Conservation (phyloP, 1,140 invertebrate species). For the Mizuhopecten yessoensis region DNA sequence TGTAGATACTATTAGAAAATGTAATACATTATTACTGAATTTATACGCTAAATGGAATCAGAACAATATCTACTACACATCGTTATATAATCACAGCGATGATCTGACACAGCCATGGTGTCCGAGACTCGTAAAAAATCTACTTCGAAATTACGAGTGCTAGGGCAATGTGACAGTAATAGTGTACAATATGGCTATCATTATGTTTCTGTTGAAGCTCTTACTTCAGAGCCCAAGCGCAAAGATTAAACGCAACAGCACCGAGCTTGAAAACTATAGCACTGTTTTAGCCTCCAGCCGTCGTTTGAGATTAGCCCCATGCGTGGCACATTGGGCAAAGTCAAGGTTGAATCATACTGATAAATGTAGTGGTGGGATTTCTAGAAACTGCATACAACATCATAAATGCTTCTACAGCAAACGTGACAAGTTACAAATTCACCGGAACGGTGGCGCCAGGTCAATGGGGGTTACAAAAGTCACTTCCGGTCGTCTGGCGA, state of each 20-base stretch:
- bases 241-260: not conserved
- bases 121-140: not conserved
- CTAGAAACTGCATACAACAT: not conserved
- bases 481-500: not conserved
- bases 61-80: not conserved
- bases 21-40: not conserved
- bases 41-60: not conserved
- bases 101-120: not conserved
- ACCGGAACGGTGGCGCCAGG: not conserved
- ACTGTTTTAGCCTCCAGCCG: not conserved
- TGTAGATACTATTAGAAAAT: not conserved
- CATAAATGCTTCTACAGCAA: not conserved
- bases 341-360: not conserved
- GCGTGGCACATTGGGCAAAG: not conserved
- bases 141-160: too few relatives aligned
- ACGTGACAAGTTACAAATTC: slow-evolving; percentile 23
- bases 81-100: not conserved
- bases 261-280: not conserved
- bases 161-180: not conserved
- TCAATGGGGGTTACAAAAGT: slow-evolving; percentile 20
- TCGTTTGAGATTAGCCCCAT: not conserved
- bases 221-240: not conserved
- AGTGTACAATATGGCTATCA: not conserved
- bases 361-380: not conserved
- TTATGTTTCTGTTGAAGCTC: not conserved